Conservation (phyloP, 1,140 invertebrate genomes). For the Heliconius hewitsoni region DNA sequence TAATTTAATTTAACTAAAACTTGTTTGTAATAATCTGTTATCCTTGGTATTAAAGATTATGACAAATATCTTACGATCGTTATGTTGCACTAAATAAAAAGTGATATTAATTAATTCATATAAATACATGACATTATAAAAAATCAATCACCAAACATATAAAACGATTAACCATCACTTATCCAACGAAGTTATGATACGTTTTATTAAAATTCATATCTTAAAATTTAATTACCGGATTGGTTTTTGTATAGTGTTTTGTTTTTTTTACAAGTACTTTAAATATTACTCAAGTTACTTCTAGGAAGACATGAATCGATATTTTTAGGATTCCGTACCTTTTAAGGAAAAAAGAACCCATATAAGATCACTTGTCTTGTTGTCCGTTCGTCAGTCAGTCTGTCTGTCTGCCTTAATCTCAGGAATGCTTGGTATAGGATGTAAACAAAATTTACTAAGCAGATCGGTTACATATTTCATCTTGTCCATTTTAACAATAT, state of each 20-base stretch:
- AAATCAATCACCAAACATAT: not conserved
- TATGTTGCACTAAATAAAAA: not conserved
- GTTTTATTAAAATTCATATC: not conserved
- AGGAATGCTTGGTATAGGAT: no score
- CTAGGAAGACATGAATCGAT: not conserved
- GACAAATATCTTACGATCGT: not conserved
- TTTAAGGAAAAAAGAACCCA: no score
- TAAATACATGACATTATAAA: not conserved
- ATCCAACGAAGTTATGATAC: not conserved
- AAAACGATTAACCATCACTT: conserved; percentile 14
- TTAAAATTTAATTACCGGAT: not conserved
- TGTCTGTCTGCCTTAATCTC: no score
- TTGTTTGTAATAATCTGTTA: no score
- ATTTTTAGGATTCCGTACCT: no score
- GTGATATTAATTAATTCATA: not conserved
- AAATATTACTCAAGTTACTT: not conserved
- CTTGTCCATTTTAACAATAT: no score
- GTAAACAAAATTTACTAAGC: no score
- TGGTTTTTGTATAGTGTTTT: not conserved
- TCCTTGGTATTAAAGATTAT: not conserved
- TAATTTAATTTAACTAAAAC: not conserved
- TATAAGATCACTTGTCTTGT: no score
- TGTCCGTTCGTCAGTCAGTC: no score
- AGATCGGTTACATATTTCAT: no score
- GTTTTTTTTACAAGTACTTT: not conserved